A percentile compares a stretch with the other conserved stretches of the same genome.
Conservation (phyloP, 2,113 vertebrate species). For the Eonycteris spelaea region DNA sequence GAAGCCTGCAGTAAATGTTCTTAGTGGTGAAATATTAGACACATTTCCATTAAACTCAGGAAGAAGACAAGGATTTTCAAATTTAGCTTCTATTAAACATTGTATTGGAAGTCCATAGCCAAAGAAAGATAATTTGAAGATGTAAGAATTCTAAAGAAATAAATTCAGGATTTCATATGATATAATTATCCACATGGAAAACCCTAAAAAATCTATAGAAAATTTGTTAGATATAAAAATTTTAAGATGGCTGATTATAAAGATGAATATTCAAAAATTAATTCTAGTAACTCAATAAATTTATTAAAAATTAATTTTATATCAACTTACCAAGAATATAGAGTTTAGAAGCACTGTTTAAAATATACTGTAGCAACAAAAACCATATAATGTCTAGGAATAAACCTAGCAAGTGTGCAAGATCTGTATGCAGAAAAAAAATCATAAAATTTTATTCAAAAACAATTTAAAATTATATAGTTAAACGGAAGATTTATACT, state of each 20-base stretch:
- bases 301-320: constrained; percentile 1
- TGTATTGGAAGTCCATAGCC: not conserved
- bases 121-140: not conserved
- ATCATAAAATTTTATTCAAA: not conserved
- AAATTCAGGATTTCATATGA: not conserved
- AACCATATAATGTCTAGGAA: not conserved
- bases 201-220: not conserved
- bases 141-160: not conserved
- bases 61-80: not conserved
- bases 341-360: not conserved
- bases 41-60: not conserved
- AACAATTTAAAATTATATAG: not conserved
- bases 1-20: not conserved
- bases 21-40: not conserved
- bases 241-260: not conserved
- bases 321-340: not conserved
- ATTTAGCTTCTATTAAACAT: not conserved
- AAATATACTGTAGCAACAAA: not conserved
- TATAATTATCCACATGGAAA: not conserved
- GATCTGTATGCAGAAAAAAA: not conserved
- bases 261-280: not conserved
- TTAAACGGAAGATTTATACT: not conserved
- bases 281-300: not conserved
- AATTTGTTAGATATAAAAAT: not conserved
- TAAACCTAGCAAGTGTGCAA: not conserved